Evolutionary conservation across 2,797 vertebrate species (phyloP).

Genomic region (Aldrovandia affinis): DNA sequence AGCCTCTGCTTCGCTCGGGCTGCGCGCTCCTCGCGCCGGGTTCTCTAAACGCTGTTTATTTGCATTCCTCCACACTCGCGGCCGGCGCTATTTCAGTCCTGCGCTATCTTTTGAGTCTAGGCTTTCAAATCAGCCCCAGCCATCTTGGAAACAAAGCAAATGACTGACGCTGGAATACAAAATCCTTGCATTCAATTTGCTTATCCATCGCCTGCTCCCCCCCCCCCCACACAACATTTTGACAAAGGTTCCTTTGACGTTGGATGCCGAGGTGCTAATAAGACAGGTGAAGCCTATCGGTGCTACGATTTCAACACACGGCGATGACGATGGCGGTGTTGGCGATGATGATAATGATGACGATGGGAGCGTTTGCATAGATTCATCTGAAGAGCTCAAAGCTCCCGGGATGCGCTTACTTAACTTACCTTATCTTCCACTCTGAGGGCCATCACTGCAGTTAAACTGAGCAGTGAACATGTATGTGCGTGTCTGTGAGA

Average conservation of each 20-base stretch:
- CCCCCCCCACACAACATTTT: background rate
- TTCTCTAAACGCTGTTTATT: background rate
- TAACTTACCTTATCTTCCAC: background rate
- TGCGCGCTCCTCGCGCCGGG: background rate
- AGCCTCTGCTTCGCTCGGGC: background rate
- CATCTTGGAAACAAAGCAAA: background rate
- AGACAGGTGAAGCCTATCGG: background rate
- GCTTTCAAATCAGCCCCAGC: background rate
- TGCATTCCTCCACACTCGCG: background rate
- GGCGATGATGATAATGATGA: background rate
- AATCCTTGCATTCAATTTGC: slow-evolving; percentile 7
- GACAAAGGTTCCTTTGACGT: background rate
- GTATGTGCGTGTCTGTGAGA: background rate
- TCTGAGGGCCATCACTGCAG: background rate
- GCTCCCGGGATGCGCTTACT: background rate
- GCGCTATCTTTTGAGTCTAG: background rate
- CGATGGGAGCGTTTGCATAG: background rate
- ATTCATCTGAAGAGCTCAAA: background rate
- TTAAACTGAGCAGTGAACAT: background rate
- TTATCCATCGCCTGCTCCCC: background rate
- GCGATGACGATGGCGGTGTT: background rate
- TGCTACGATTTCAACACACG: background rate
- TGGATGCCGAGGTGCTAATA: background rate
- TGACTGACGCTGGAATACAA: slow-evolving; percentile 12
- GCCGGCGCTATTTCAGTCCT: background rate